phyloP scores from a whole-genome alignment of 2,113 vertebrate species.

The Gobio gobio region DNA sequence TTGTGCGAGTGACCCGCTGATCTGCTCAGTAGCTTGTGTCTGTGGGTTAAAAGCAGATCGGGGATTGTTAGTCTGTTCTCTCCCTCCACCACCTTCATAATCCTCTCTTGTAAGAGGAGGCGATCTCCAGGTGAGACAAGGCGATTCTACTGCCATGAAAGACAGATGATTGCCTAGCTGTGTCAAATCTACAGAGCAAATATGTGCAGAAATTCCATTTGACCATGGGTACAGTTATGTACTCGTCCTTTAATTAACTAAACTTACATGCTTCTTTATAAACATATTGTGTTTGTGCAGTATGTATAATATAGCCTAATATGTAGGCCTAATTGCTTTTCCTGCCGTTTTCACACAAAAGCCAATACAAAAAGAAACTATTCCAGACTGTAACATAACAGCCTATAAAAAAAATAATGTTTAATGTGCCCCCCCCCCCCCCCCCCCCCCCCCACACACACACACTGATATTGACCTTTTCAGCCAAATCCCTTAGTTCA shows the following conservation, averaged over 20 bases:
- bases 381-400: not conserved
- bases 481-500: no score
- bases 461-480: not conserved
- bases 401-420: not conserved
- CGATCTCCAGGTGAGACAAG: slow-evolving; percentile 33
- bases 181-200: not conserved
- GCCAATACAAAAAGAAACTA: not conserved
- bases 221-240: not conserved
- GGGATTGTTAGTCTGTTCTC: slow-evolving; percentile 28
- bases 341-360: not conserved
- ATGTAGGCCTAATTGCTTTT: not conserved
- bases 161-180: not conserved
- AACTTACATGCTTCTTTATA: not conserved
- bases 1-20: slow-evolving; percentile 12
- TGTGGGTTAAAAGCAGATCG: slow-evolving; percentile 36
- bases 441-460: no score
- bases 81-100: slow-evolving; percentile 30
- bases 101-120: slow-evolving; percentile 19
- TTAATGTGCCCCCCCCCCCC: no score
- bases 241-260: not conserved
- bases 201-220: not conserved
- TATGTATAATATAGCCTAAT: not conserved
- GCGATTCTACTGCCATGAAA: slow-evolving; percentile 3
- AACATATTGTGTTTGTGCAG: not conserved
- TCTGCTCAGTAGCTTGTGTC: slow-evolving; percentile 14